These are phyloP conservation scores for Heteromormyrus szaboi DNA, from an alignment of 2,797 vertebrate genomes.

Conservation along the genomic window DNA sequence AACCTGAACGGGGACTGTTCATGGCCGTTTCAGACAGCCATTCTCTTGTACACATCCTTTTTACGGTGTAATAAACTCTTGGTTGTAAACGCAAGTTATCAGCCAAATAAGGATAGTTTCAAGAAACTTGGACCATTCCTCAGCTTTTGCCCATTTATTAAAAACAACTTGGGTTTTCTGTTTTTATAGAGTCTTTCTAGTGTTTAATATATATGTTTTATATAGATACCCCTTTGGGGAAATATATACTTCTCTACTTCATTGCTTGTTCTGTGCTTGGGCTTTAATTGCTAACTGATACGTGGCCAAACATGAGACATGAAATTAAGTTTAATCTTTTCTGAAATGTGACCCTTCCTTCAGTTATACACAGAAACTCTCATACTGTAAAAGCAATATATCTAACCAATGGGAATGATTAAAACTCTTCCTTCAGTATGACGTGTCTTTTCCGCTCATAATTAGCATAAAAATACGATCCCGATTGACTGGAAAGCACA, in stretches of 20 bases:
- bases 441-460: not conserved
- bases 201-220: conserved; percentile 26
- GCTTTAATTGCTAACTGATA: conserved; percentile 1
- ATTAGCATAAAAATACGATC: not conserved
- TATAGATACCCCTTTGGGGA: conserved; percentile 25
- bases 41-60: conserved; percentile 33
- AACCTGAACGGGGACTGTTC: not conserved
- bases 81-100: conserved; percentile 36
- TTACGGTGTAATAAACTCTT: conserved; percentile 37
- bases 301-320: not conserved
- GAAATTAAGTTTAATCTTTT: not conserved
- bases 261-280: not conserved
- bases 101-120: conserved; percentile 41
- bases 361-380: not conserved
- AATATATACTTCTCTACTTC: conserved; percentile 13
- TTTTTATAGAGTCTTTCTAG: conserved; percentile 30
- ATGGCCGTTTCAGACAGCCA: conserved; percentile 20
- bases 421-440: not conserved
- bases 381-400: not conserved
- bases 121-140: conserved; percentile 12
- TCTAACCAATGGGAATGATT: not conserved
- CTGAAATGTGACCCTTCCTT: not conserved
- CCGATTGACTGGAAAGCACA: not conserved
- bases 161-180: not conserved
- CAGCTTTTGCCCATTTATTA: conserved; percentile 16